Evolutionary conservation across 2,888 invertebrate species (phyloP).

Genomic region (Pristionchus fissidentatus): DNA sequence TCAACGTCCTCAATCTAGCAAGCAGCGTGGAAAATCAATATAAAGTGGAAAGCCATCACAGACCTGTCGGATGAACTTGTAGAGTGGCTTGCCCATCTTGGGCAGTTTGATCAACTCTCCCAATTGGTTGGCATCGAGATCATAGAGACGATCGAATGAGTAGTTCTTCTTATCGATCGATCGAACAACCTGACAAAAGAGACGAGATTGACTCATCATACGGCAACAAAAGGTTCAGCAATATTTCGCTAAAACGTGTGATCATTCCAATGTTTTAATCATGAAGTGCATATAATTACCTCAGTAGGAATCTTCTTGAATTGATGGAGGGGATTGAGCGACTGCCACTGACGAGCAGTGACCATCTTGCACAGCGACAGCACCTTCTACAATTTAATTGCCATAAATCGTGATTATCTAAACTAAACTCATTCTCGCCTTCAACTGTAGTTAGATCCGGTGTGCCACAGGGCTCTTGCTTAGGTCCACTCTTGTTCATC

Average conservation of each 20-base stretch:
- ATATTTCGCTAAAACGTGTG: neutral
- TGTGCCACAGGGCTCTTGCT: no score
- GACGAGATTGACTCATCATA: no score
- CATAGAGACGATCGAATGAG: constrained; percentile 84
- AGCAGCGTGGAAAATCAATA: neutral
- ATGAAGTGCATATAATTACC: constrained; percentile 30
- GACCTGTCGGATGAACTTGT: constrained; percentile 91
- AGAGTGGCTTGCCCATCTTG: constrained; percentile 93
- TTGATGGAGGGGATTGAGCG: constrained; percentile 96
- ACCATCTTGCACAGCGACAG: constrained; percentile 98
- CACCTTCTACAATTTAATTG: constrained; percentile 87
- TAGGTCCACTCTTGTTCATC: no score
- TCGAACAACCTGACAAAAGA: constrained; percentile 83
- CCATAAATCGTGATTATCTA: neutral
- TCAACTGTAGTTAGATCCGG: no score
- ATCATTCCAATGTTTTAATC: neutral
- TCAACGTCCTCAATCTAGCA: neutral
- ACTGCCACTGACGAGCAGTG: constrained; percentile 93
- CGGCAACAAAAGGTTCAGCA: neutral
- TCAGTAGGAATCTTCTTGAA: constrained; percentile 92
- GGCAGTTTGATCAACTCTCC: constrained; percentile 91
- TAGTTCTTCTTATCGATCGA: constrained; percentile 94
- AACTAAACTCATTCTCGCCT: no score
- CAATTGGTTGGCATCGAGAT: constrained; percentile 95
- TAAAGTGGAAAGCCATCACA: neutral